Percentiles rank a stretch among this genome's conserved stretches.
These are phyloP conservation scores for Rhizomys pruinosus DNA, from an alignment of 2,113 vertebrate species.

Conservation along the genomic window DNA sequence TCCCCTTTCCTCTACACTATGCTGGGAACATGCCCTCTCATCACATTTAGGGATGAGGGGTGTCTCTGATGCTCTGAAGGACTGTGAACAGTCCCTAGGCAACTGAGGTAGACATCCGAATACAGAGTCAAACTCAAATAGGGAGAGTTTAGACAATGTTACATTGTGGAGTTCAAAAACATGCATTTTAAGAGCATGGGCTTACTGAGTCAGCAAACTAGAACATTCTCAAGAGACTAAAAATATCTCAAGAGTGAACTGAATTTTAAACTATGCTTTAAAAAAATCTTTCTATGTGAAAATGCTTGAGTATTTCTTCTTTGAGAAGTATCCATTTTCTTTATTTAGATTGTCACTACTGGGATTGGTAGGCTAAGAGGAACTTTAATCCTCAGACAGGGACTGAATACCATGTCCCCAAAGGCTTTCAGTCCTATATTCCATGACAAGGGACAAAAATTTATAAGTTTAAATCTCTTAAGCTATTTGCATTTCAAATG, in stretches of 20 bases:
- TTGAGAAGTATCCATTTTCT: slow-evolving; percentile 56
- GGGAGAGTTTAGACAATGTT: slow-evolving; percentile 67
- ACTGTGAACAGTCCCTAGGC: slow-evolving; percentile 54
- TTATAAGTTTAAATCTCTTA: slow-evolving; percentile 8
- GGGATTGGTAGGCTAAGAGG: background rate
- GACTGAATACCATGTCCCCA: background rate
- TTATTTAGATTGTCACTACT: slow-evolving; percentile 44
- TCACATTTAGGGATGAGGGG: slow-evolving; percentile 41
- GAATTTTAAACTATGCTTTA: slow-evolving; percentile 68
- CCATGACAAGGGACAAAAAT: background rate
- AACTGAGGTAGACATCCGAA: slow-evolving; percentile 53
- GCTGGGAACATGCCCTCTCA: slow-evolving; percentile 62
- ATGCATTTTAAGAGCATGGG: slow-evolving; percentile 73
- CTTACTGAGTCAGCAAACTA: slow-evolving; percentile 77
- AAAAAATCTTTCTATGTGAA: slow-evolving; percentile 64
- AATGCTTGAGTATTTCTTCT: slow-evolving; percentile 74
- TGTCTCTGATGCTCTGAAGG: background rate
- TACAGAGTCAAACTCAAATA: slow-evolving; percentile 25
- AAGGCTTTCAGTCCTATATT: background rate
- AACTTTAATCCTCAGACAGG: background rate
- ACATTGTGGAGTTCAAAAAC: slow-evolving; percentile 72
- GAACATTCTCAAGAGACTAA: slow-evolving; percentile 80
- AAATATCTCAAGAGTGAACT: slow-evolving; percentile 70
- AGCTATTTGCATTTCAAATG: background rate
- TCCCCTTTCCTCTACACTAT: slow-evolving; percentile 40